phyloP scores from a whole-genome alignment of 2,113 vertebrate genomes.

The Barnardius zonarius region DNA sequence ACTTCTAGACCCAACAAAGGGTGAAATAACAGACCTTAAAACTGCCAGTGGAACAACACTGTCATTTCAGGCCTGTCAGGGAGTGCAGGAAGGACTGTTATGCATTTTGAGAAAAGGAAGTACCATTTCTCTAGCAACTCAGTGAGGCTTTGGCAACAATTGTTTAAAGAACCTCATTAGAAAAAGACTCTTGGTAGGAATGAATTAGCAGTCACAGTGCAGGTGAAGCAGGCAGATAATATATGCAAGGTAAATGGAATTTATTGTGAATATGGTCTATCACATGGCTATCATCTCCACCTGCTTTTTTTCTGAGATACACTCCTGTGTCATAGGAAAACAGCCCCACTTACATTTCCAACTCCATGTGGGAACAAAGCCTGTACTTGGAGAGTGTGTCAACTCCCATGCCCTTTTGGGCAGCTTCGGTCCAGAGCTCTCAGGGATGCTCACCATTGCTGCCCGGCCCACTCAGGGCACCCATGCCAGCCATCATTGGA shows the following conservation, averaged over 20 bases:
- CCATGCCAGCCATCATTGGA: not conserved
- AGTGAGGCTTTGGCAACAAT: conserved; percentile 29
- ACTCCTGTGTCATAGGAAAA: not conserved
- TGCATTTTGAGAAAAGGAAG: conserved; percentile 7
- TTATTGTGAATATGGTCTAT: not conserved
- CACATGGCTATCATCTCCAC: not conserved
- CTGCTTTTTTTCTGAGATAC: not conserved
- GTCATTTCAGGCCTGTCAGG: not conserved
- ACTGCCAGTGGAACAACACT: not conserved
- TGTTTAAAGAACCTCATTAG: conserved; percentile 53
- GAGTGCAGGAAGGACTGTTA: not conserved
- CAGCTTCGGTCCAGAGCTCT: not conserved
- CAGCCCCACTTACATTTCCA: not conserved
- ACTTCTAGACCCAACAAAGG: not conserved
- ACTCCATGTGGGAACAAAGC: not conserved
- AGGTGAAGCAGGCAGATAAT: conserved; percentile 45
- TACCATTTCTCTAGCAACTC: not conserved
- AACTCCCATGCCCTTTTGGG: not conserved
- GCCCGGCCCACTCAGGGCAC: not conserved
- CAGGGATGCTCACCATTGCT: not conserved
- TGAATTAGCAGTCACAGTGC: conserved; percentile 30
- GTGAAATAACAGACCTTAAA: conserved; percentile 18
- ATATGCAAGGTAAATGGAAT: conserved; percentile 20
- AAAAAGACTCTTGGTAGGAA: conserved; percentile 41
- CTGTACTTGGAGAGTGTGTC: not conserved